A percentile compares a stretch with the other conserved stretches of the same genome.
Evolutionary conservation across 2,113 vertebrate genomes (phyloP).

Genomic region (Aegotheles bennettii): DNA sequence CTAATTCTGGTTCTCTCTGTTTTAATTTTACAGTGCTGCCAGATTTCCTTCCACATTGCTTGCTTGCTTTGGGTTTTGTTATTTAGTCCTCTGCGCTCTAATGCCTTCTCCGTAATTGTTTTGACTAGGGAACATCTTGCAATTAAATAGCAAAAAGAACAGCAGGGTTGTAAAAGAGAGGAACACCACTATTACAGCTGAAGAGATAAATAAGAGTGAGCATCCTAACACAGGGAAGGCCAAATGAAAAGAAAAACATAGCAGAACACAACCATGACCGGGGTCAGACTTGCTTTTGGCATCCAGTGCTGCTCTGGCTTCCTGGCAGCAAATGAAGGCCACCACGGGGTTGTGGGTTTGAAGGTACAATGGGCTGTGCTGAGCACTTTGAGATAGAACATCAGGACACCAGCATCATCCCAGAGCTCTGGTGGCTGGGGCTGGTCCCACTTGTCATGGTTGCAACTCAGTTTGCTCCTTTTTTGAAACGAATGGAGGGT

Average conservation of each 20-base stretch:
- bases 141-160: neutral
- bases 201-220: neutral
- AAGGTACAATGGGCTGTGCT: neutral
- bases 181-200: neutral
- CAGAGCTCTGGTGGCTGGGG: neutral
- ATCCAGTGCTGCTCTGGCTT: neutral
- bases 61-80: neutral
- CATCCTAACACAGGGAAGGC: too few species aligned
- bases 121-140: neutral
- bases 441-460: neutral
- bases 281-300: neutral
- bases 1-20: neutral
- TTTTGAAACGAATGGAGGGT: neutral
- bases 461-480: neutral
- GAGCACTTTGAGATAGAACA: accelerated
- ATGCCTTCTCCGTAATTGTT: neutral
- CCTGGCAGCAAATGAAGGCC: neutral
- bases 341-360: neutral
- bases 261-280: accelerated
- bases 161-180: neutral
- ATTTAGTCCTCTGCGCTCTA: neutral
- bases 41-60: neutral
- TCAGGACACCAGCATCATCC: neutral
- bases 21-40: neutral
- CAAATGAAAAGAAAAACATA: neutral